Evolutionary conservation across 2,888 invertebrate genomes (phyloP).

Genomic region (Alentia gelatinosa): DNA sequence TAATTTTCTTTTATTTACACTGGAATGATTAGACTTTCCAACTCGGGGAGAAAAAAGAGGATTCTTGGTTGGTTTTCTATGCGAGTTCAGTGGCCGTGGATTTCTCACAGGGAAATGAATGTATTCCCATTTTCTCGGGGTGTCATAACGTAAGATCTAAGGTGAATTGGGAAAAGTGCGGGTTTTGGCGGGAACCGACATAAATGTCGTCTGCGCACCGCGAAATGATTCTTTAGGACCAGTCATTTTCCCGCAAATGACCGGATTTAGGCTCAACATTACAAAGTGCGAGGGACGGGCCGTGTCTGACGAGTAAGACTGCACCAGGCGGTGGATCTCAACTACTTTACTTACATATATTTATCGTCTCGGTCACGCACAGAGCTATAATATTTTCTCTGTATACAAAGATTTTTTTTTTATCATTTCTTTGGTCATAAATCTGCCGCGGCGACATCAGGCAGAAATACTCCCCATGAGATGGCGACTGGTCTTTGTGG

Average conservation of each 20-base stretch:
- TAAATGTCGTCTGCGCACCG: not conserved
- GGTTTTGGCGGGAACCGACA: not conserved
- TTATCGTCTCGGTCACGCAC: not conserved
- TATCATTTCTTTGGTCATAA: not conserved
- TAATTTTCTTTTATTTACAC: not conserved
- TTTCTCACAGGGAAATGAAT: no score
- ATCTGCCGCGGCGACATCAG: not conserved
- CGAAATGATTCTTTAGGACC: conserved; percentile 1
- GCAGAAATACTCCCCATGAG: not conserved
- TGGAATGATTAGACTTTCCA: no score
- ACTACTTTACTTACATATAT: not conserved
- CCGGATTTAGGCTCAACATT: not conserved
- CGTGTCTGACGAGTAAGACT: not conserved
- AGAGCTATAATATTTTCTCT: not conserved
- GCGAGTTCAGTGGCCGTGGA: no score
- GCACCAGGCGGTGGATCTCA: not conserved
- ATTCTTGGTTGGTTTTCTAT: no score
- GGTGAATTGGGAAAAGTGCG: not conserved
- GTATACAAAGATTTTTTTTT: not conserved
- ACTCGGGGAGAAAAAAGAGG: no score
- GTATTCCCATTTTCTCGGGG: no score
- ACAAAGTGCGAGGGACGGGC: not conserved
- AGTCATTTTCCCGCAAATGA: not conserved
- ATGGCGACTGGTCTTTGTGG: not conserved
- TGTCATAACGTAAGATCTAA: not conserved